Evolutionary conservation across 2,888 invertebrate species (phyloP).

Genomic region (Belgica antarctica): DNA sequence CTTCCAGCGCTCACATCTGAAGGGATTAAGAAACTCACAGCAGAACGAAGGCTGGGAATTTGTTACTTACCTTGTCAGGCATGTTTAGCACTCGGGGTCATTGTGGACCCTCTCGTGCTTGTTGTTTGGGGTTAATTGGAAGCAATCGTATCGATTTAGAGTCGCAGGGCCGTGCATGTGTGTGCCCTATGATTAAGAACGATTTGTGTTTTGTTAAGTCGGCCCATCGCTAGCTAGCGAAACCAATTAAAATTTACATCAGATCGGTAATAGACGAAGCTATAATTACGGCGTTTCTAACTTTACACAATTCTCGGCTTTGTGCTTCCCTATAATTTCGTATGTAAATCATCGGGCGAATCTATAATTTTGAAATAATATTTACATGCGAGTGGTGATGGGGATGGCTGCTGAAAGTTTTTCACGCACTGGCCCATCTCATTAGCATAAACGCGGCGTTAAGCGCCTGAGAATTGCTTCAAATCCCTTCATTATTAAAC

Average conservation of each 20-base stretch:
- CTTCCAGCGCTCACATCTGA: background rate
- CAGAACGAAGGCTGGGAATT: background rate
- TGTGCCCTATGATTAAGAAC: slow-evolving; percentile 21
- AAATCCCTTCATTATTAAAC: slow-evolving; percentile 10
- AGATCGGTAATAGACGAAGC: background rate
- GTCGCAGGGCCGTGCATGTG: background rate
- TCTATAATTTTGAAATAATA: slow-evolving; percentile 16
- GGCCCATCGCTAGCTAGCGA: background rate
- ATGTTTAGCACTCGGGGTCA: background rate
- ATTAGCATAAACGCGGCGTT: slow-evolving; percentile 1
- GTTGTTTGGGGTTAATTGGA: background rate
- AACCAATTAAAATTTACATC: slow-evolving; percentile 39
- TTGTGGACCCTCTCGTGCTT: background rate
- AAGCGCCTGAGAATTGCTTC: background rate
- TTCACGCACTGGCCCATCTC: background rate
- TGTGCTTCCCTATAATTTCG: slow-evolving; percentile 17
- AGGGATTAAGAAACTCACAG: background rate
- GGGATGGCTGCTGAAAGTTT: background rate
- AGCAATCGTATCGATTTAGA: background rate
- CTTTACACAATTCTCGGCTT: background rate
- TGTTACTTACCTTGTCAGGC: background rate
- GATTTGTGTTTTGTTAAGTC: no score
- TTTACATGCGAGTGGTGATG: background rate
- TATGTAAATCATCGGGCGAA: slow-evolving; percentile 32
- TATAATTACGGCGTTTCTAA: slow-evolving; percentile 12